Base-by-base conservation (phyloP, 2,888 invertebrate species). In the Dilophus febrilis region DNA sequence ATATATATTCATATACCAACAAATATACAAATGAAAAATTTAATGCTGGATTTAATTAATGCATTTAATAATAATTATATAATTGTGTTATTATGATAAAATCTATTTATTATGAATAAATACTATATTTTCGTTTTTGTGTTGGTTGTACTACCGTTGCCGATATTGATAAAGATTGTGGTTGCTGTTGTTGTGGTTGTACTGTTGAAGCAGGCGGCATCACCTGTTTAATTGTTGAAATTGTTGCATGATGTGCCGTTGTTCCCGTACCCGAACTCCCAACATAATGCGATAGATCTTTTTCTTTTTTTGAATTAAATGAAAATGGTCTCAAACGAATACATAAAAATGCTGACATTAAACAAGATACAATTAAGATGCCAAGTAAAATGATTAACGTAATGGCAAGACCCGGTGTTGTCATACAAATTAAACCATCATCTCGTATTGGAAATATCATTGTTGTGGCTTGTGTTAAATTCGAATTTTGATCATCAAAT, bases 391-490 rank as follows among this genome's bases (percentile, higher is more conserved):
- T 73, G 38, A 88, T 74, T 22, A 91, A 67, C 22, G 87, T 85
- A 27, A 85, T 81, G 30, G 87, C 82, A 54, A 91, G 91, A 11
- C 90, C 87, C n/a, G 87, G 83, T 4, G 88, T 88, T 1, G 90
- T 88, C 87, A 91, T 88, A 61, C 90, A 91, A 47, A 91, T 87
- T 45, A 87, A 65, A 17, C 74, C 75, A 47, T 72, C 70, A 48
- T 73, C 72, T 13, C 68, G 64, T 3, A 77, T 73, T 3, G 85
- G 83, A 53, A 79, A 77, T 1, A 80, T 70, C 68, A 80, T 72
- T 0, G 85, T 72, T 34, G 66, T 61, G 7, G 31, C 32, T 27
- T 19, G 14, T 12, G 73, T 70, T 4, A 71, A 68, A 46, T 66
- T 66, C 28, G 71, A 70, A 32, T 70, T 66, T 48, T 55, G 62